A percentile compares a stretch with the other conserved stretches of the same genome.
Conservation (phyloP, 2,113 vertebrate genomes). For the Gymnobelideus leadbeateri region DNA sequence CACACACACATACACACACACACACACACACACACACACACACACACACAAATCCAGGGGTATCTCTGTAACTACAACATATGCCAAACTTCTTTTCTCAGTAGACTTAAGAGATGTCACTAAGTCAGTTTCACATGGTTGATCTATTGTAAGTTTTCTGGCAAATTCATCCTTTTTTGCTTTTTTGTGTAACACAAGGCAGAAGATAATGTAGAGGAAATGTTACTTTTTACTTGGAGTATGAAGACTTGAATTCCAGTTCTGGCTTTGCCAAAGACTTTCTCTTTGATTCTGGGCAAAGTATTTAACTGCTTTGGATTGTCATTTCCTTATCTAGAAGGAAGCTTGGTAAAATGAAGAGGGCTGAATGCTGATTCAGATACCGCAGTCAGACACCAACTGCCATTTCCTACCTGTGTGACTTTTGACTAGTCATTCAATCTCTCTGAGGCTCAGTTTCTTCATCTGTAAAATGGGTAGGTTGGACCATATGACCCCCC, state of each 20-base stretch:
- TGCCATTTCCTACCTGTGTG: neutral
- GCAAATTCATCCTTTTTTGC: neutral
- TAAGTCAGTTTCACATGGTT: neutral
- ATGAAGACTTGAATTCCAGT: neutral
- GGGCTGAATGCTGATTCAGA: neutral
- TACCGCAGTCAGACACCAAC: neutral
- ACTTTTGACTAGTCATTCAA: neutral
- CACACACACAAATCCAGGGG: neutral
- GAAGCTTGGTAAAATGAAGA: neutral
- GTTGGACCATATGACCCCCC: too few relatives aligned
- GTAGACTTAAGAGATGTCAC: neutral
- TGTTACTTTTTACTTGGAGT: neutral
- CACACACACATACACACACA: too few relatives aligned
- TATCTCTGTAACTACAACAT: conserved; percentile 22
- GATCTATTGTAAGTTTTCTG: neutral
- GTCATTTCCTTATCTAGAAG: neutral
- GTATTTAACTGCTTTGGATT: neutral
- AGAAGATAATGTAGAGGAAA: neutral
- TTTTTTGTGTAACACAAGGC: neutral
- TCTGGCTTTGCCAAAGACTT: neutral
- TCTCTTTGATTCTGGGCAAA: neutral
- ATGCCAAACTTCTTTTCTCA: conserved; percentile 20
- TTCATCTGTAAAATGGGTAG: conserved; percentile 31
- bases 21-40: too few relatives aligned
- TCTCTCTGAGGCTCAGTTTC: neutral